Base-by-base conservation (phyloP, 2,797 vertebrate genomes). In the Myripristis murdjan region DNA sequence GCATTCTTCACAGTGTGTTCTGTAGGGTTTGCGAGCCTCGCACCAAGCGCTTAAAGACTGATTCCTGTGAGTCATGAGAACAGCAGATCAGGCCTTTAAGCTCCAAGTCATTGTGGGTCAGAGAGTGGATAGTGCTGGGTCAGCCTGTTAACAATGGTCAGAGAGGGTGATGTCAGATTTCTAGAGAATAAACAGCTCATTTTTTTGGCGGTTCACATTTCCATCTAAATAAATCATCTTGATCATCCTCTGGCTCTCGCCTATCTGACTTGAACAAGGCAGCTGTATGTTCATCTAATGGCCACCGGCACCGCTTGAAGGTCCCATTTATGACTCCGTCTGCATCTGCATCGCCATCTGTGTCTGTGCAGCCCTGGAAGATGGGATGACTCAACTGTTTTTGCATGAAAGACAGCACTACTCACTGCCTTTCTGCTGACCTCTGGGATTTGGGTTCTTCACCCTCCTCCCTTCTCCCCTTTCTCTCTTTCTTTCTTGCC, bases 351-450 rank as follows among this genome's bases (percentile, higher is more conserved):
- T 3, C 22, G 70, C 47, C 57, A 24, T 57, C 66, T 75, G 24
- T 57, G 24, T 56, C 48, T 71, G n/a, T 82, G 70, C 23, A 53
- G 63, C 58, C 53, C 55, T 77, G 26, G 55, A 55, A 81, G 76
- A 66, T 51, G 10, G 51, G 48, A 23, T 91, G 92, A 92, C 81
- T 92, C 85, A 73, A 20, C n/a, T 9, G 41, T 48, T 55, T 22
- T 51, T 37, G 12, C 22, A 57, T 47, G 10, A 61, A 33, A 62
- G 44, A 10, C 28, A 91, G 54, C 44, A 70, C 52, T 20, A 87
- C 60, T 90, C 87, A 87, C 37, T 47, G 57, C 77, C 56, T 84
- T 86, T 77, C 51, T 83, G 86, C 82, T 89, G 86, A 92, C 37
- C 75, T 75, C 53, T 70, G 70, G 66, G 66, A 26, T 85, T 79